Percentiles rank a stretch among this genome's conserved stretches.
phyloP scores from a whole-genome alignment of 1,140 invertebrate genomes.

The Tetramorium simillimum region DNA sequence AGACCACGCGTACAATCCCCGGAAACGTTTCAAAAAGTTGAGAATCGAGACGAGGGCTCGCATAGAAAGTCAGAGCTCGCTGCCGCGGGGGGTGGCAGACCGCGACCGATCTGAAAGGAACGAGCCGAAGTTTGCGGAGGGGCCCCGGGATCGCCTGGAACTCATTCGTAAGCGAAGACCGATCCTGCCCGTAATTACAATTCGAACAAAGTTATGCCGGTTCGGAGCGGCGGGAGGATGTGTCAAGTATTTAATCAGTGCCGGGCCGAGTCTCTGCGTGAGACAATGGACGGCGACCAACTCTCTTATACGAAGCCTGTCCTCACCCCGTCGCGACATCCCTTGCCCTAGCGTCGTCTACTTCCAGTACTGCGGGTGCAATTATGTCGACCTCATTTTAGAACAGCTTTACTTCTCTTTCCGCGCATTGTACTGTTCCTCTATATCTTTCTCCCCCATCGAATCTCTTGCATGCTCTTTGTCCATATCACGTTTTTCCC shows the following conservation, averaged over 20 bases:
- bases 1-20: constrained; percentile 38
- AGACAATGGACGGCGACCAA: constrained; percentile 82
- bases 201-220: constrained; percentile 84
- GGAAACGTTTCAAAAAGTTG: constrained; percentile 58
- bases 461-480: constrained; percentile 8
- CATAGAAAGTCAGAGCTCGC: constrained; percentile 46
- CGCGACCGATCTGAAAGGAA: constrained; percentile 68
- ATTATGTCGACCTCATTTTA: constrained; percentile 77
- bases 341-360: constrained; percentile 14
- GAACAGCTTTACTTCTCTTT: constrained; percentile 67
- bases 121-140: constrained; percentile 54
- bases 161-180: constrained; percentile 71
- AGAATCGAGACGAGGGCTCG: constrained; percentile 35
- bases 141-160: constrained; percentile 61
- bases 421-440: constrained; percentile 19
- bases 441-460: neutral
- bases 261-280: constrained; percentile 79
- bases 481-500: neutral
- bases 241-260: constrained; percentile 85
- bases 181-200: constrained; percentile 82
- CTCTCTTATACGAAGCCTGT: constrained; percentile 60
- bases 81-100: constrained; percentile 34
- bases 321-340: constrained; percentile 49
- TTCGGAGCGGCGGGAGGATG: constrained; percentile 77
- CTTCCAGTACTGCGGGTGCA: constrained; percentile 61